These are phyloP conservation scores for Anthoscopus minutus DNA, from an alignment of 2,113 vertebrate genomes.

Conservation along the genomic window DNA sequence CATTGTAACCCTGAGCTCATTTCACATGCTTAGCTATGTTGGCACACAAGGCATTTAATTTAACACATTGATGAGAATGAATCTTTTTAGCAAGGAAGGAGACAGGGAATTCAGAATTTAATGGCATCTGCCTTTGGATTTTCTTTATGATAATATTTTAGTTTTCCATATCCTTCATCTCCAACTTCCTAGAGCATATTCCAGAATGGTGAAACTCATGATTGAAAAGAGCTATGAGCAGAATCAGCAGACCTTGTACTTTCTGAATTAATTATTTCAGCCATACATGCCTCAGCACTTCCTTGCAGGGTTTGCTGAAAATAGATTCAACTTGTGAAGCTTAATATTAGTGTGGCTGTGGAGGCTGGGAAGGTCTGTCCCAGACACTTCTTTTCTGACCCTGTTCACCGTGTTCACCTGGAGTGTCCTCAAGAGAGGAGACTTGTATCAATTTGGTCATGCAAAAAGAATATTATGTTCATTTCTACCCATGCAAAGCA, in stretches of 20 bases:
- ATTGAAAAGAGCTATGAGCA: neutral
- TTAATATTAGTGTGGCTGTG: neutral
- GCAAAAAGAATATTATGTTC: neutral
- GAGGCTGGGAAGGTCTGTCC: neutral
- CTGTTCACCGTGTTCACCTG: neutral
- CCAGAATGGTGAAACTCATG: neutral
- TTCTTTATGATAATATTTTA: neutral
- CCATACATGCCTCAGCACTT: neutral
- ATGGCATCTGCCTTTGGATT: neutral
- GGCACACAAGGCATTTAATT: neutral
- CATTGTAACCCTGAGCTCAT: neutral
- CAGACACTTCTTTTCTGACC: neutral
- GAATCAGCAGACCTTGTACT: neutral
- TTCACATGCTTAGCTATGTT: neutral
- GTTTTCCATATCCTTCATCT: neutral
- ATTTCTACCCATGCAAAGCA: neutral
- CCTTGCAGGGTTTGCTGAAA: neutral
- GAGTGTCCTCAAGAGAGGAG: neutral
- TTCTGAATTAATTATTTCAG: neutral
- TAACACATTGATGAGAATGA: neutral
- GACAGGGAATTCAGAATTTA: neutral
- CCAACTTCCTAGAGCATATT: neutral
- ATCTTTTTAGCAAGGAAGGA: neutral
- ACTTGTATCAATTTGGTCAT: neutral
- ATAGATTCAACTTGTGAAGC: neutral